Evolutionary conservation across 2,113 vertebrate species (phyloP).

Genomic region (Chaetura pelagica): DNA sequence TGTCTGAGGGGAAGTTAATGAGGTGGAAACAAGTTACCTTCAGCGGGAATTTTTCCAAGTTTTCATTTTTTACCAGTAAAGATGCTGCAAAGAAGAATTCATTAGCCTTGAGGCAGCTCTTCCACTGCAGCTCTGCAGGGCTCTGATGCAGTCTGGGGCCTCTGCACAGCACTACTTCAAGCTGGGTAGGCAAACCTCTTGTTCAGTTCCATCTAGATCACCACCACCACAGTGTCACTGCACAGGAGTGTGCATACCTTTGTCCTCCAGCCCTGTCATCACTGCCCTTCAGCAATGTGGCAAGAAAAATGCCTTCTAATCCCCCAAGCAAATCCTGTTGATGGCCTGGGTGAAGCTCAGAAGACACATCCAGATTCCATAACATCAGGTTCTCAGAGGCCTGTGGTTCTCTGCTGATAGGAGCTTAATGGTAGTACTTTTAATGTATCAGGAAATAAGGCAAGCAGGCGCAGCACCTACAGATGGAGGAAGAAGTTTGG

Average conservation of each 20-base stretch:
- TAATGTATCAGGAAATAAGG: background rate
- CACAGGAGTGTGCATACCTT: background rate
- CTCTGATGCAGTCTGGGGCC: background rate
- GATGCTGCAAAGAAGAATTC: background rate
- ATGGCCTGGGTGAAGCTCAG: background rate
- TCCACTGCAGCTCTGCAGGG: background rate
- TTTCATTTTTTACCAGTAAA: background rate
- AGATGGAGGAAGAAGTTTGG: background rate
- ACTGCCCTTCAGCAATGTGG: background rate
- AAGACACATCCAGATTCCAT: background rate
- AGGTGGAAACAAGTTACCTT: background rate
- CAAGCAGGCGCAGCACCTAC: background rate
- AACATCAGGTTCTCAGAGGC: background rate
- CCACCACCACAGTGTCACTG: background rate
- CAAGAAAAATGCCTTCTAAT: background rate
- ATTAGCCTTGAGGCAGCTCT: background rate
- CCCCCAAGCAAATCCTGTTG: background rate
- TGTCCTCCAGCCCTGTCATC: background rate
- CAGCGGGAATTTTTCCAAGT: background rate
- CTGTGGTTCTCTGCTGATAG: background rate
- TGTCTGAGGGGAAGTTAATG: background rate
- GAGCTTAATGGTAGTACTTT: background rate
- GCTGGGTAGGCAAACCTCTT: background rate
- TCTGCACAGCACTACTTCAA: rapidly evolving
- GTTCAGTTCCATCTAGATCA: background rate